phyloP scores from a whole-genome alignment of 2,888 invertebrate genomes.

The Stenichneumon culpator region DNA sequence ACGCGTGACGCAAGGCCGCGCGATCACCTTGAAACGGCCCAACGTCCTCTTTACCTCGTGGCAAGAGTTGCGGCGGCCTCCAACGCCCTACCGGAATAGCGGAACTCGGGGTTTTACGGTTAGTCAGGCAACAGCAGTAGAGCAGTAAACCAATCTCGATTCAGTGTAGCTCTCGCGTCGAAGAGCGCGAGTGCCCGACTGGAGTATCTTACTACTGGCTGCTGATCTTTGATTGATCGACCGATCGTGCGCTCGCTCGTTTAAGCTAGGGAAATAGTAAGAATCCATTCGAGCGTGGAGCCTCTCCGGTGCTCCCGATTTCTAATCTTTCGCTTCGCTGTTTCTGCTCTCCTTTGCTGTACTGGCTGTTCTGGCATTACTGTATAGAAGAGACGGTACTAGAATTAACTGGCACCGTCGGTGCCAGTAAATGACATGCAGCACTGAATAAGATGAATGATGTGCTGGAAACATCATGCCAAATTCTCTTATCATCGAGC shows the following conservation, averaged over 20 bases:
- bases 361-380: neutral
- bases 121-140: constrained; percentile 68
- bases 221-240: constrained; percentile 16
- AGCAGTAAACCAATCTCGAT: constrained; percentile 41
- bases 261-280: neutral
- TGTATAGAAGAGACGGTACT: neutral
- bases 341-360: constrained; percentile 17
- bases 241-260: neutral
- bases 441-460: neutral
- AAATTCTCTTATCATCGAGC: constrained; percentile 2
- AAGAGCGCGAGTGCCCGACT: neutral
- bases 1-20: constrained; percentile 82
- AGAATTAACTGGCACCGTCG: neutral
- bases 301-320: constrained; percentile 42
- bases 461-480: neutral
- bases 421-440: neutral
- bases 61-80: constrained; percentile 69
- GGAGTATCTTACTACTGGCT: neutral
- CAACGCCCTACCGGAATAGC: constrained; percentile 76
- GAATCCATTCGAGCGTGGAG: constrained; percentile 37
- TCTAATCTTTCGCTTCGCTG: constrained; percentile 48
- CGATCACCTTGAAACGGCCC: constrained; percentile 80
- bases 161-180: neutral
- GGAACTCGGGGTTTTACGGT: constrained; percentile 81
- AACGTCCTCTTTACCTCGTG: constrained; percentile 72